Base-by-base conservation (phyloP, 2,888 invertebrate species). In the Aleiodes leptofemur region DNA sequence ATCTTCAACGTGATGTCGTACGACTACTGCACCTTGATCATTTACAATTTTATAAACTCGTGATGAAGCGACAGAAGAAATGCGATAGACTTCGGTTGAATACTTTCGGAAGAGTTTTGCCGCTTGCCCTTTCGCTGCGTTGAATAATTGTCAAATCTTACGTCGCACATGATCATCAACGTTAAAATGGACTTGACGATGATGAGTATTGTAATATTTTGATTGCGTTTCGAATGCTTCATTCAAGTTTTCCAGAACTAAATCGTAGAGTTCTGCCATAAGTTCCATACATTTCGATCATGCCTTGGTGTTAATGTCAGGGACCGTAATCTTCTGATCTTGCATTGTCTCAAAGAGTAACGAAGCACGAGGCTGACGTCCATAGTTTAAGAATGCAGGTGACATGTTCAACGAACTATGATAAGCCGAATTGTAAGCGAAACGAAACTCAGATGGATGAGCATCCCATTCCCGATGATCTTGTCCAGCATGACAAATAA, bases 401-500 rank as follows among this genome's bases (percentile, higher is more conserved):
- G 51, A 53, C n/a, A 69, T 11, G 2, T 69, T n/a, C 53, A 69
- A 13, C 11, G 69, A 69, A 53, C 55, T 56, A 56, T 69, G 55
- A 11, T 31, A 53, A 3, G 56, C 69, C 1, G 69, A 38, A 38
- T 69, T 69, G 34, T 69, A 69, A 9, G 69, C 56, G 14, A 56
- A 38, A 8, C 56, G 23, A 55, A 69, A 69, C 13, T 59, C 59
- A 0, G 59, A 23, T 9, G 5, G 8, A 29, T 76, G 73, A 61
- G 66, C 71, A 9, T 72, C 50, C 13, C 70, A 56, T 29, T 29
- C 31, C 59, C 59, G 4, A 29, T 59, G 59, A 29, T 59, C 59
- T 29, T 31, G 59, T 6, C 59, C 59, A 9, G 31, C 23, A 31
- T 31, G 31, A 59, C 31, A 59, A 9, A 59, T 59, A 4, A 82